Base-by-base conservation (phyloP, 2,888 invertebrate species). In the Tipula confusa region DNA sequence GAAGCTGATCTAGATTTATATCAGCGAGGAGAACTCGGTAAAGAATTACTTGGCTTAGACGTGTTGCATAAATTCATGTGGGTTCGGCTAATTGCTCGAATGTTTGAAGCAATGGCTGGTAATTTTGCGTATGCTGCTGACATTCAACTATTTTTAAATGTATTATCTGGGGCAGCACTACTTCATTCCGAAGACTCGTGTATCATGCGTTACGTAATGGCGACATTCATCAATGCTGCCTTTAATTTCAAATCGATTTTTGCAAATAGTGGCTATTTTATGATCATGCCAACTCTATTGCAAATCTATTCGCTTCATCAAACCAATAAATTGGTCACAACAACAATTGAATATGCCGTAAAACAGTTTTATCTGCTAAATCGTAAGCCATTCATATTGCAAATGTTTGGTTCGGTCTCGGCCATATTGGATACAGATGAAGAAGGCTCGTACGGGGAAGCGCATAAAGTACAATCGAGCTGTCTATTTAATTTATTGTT, bases 211-310 rank as follows among this genome's bases (percentile, higher is more conserved):
- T 97, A 97, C 88, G 98, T 98, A 28, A 96, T 98, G 90, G 98
- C 99, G 0, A 98, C 98, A 0, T 98, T 97, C 87, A 97, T 99
- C 85, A 99, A 99, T 89, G 98, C 98, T 0, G 97, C 97, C 0
- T 97, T 97, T 86, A 98, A 99, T 90, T 99, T 99, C 89, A 99
- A 98, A 90, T 98, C 98, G 88, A 97, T 99, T 85, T 99, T 99
- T 89, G 97, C 98, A 0, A 97, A 97, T 11, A 98, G 98, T 88
- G 98, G 98, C 18, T 99, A 98, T 88, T 92, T 99, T 83, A 91
- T 98, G 86, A 98, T 99, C 86, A 98, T 99, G 96, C 99, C 99
- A 28, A 98, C 99, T 0, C 90, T 99, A 29, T 90, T 99, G 82
- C 96, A 98, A 90, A 95, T 99, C 84, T 99, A 99, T 90, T 97